Base-by-base conservation (phyloP, 2,888 invertebrate species). In the Molorchus minor region DNA sequence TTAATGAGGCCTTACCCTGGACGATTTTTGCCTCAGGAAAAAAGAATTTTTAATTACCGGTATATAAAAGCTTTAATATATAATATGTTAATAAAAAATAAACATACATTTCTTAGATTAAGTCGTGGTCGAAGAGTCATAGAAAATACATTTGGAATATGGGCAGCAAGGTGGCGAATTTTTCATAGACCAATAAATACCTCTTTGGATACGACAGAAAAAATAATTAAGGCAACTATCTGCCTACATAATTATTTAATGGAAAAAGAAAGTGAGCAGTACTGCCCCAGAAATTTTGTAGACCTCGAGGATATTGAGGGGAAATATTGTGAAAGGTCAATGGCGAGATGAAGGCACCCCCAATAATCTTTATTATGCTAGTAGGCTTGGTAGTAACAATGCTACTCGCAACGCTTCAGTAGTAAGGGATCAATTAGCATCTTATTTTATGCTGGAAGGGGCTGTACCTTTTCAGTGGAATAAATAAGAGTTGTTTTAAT, bases 31-130 rank as follows among this genome's bases (percentile, higher is more conserved):
- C 21, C 7, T 45, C 8, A 41, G 5, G 46, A 53, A 7, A 16
- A 41, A 8, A 25, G 36, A 57, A 43, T 55, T 45, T 55, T 30
- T 29, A 58, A 58, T 46, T 58, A 58, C 29, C 16, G 52, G 8
- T 13, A 45, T 10, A 35, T 45, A 17, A 44, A 45, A 35, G 35
- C 44, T 15, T n/a, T n/a, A n/a, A n/a, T n/a, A n/a, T n/a, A n/a
- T n/a, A n/a, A n/a, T n/a, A 30, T 35, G 8, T 30, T 43, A 33
- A 44, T 19, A 19, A 44, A n/a, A n/a, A n/a, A n/a, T n/a, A n/a
- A n/a, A n/a, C n/a, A n/a, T n/a, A n/a, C n/a, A n/a, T n/a, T n/a
- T n/a, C n/a, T n/a, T n/a, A n/a, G n/a, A n/a, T n/a, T n/a, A n/a
- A n/a, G n/a, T n/a, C n/a, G n/a, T n/a, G n/a, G n/a, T n/a, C n/a